Conservation (phyloP, 2,888 invertebrate species). For the Nymphalis c-album region DNA sequence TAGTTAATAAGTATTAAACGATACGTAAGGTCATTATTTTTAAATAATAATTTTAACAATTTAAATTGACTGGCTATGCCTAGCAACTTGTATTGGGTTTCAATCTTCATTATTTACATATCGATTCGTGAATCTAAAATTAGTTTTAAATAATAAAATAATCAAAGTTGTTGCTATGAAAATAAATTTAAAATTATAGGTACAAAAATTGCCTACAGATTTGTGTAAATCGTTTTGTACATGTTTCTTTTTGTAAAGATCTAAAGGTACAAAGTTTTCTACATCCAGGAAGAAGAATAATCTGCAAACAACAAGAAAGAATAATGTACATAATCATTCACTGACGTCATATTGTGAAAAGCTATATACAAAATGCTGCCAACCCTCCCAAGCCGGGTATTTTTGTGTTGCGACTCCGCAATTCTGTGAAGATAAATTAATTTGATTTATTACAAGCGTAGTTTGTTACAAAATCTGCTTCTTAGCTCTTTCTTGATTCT, state of each 20-base stretch:
- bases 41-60: too few relatives aligned
- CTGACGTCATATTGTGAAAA: constrained; percentile 1
- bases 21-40: too few relatives aligned
- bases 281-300: constrained; percentile 1
- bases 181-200: too few relatives aligned
- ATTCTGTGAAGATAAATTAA: constrained; percentile 4
- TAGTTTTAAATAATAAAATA: too few relatives aligned
- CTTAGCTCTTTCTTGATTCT: not conserved
- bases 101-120: too few relatives aligned
- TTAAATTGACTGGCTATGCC: too few relatives aligned
- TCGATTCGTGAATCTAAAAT: too few relatives aligned
- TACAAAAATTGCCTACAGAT: too few relatives aligned
- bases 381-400: not conserved
- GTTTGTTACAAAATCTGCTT: not conserved
- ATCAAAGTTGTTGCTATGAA: too few relatives aligned
- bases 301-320: constrained; percentile 11
- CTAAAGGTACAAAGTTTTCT: not conserved
- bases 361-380: not conserved
- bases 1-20: too few relatives aligned
- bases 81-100: too few relatives aligned
- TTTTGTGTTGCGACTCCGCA: constrained; percentile 5
- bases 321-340: constrained; percentile 11
- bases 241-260: not conserved
- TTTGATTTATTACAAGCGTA: constrained; percentile 3
- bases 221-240: not conserved